phyloP scores from a whole-genome alignment of 2,113 vertebrate species.

The Dinomys branickii region DNA sequence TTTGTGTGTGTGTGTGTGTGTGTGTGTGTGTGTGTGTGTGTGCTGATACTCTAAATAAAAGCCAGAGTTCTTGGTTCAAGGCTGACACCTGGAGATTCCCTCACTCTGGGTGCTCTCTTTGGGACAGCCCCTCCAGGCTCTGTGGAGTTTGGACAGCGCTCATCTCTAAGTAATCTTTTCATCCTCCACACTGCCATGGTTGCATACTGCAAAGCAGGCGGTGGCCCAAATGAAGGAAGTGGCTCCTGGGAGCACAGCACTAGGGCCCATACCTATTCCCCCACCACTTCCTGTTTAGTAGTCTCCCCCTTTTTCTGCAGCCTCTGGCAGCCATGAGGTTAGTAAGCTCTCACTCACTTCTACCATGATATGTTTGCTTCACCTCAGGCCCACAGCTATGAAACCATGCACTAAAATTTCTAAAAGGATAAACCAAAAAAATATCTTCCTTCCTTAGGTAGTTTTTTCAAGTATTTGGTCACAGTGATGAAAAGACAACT shows the following conservation, averaged over 20 bases:
- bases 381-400: background rate
- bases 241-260: background rate
- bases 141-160: background rate
- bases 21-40: too few relatives aligned
- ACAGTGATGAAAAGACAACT: background rate
- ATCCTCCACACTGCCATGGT: background rate
- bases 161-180: background rate
- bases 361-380: background rate
- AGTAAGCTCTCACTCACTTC: background rate
- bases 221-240: background rate
- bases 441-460: background rate
- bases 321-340: background rate
- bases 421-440: background rate
- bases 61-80: background rate
- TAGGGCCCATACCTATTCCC: background rate
- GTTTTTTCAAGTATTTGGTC: background rate
- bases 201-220: background rate
- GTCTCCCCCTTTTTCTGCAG: background rate
- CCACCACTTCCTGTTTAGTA: background rate
- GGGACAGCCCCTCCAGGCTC: background rate
- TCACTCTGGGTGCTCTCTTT: background rate
- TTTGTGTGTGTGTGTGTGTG: too few relatives aligned
- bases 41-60: background rate
- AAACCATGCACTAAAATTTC: background rate
- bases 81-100: background rate